Evolutionary conservation across 2,113 vertebrate species (phyloP).

Genomic region (Mirza zaza): DNA sequence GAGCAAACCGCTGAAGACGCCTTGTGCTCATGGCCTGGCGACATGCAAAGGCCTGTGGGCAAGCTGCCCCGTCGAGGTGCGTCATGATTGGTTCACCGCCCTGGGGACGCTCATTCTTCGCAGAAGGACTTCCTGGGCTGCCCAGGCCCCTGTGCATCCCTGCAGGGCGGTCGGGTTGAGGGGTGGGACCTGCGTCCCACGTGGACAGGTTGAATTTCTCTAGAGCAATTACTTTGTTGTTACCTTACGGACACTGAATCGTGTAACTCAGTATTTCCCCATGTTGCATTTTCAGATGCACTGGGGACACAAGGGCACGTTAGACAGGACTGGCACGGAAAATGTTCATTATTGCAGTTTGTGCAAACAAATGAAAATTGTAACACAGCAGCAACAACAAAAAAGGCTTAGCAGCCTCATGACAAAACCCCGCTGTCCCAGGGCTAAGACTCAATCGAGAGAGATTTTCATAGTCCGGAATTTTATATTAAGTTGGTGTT

Average conservation of each 20-base stretch:
- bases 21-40: too few species aligned
- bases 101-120: fast-evolving
- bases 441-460: fast-evolving
- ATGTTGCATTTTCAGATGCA: neutral
- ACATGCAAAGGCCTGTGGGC: too few species aligned
- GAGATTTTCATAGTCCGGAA: neutral
- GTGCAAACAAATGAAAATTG: neutral
- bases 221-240: neutral
- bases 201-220: neutral
- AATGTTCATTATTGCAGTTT: neutral
- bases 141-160: neutral
- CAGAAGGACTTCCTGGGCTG: fast-evolving
- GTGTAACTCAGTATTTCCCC: too few species aligned
- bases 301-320: fast-evolving
- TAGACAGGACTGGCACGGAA: neutral
- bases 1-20: neutral
- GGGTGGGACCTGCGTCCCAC: neutral
- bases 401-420: too few species aligned
- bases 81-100: fast-evolving
- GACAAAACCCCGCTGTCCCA: fast-evolving
- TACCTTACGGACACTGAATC: fast-evolving
- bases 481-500: neutral
- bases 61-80: too few species aligned
- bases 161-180: fast-evolving
- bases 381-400: neutral